Evolutionary conservation across 2,797 vertebrate genomes (phyloP).

Genomic region (Salarias fasciatus): DNA sequence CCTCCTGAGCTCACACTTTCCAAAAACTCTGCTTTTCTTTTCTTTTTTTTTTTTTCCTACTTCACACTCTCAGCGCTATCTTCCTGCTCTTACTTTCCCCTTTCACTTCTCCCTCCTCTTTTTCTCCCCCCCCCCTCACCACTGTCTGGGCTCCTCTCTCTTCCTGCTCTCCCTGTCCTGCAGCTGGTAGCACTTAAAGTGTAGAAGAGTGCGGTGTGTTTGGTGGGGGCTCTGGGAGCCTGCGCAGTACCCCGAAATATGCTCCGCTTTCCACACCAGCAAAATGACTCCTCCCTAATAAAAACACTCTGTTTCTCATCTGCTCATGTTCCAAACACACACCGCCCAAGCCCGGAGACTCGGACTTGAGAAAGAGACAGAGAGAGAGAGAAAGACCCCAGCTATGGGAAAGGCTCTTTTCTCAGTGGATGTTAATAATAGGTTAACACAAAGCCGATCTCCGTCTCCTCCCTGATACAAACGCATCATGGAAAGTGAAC

Average conservation of each 20-base stretch:
- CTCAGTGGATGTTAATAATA: slow-evolving; percentile 64
- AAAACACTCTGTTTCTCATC: slow-evolving; percentile 80
- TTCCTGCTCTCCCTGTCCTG: slow-evolving; percentile 61
- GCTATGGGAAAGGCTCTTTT: slow-evolving; percentile 62
- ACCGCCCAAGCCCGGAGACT: slow-evolving; percentile 65
- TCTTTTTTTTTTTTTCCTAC: neutral
- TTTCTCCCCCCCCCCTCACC: slow-evolving; percentile 40
- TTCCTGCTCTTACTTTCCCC: slow-evolving; percentile 37
- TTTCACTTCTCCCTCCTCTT: slow-evolving; percentile 35
- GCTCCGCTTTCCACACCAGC: slow-evolving; percentile 69
- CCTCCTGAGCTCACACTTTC: slow-evolving; percentile 70
- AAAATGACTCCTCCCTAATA: slow-evolving; percentile 79
- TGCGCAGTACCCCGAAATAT: slow-evolving; percentile 74
- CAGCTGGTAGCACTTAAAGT: slow-evolving; percentile 86
- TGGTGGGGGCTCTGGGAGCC: slow-evolving; percentile 65
- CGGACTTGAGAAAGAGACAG: slow-evolving; percentile 7
- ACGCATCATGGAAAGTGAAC: slow-evolving; percentile 63
- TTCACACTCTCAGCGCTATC: slow-evolving; percentile 36
- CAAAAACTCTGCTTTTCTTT: slow-evolving; percentile 17
- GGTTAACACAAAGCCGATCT: slow-evolving; percentile 51
- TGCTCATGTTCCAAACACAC: slow-evolving; percentile 71
- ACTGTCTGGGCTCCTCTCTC: slow-evolving; percentile 36
- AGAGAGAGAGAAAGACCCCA: slow-evolving; percentile 21
- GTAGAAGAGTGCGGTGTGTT: slow-evolving; percentile 61
- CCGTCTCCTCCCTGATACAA: slow-evolving; percentile 53